phyloP scores from a whole-genome alignment of 2,113 vertebrate species.

The Tragelaphus imberbis region DNA sequence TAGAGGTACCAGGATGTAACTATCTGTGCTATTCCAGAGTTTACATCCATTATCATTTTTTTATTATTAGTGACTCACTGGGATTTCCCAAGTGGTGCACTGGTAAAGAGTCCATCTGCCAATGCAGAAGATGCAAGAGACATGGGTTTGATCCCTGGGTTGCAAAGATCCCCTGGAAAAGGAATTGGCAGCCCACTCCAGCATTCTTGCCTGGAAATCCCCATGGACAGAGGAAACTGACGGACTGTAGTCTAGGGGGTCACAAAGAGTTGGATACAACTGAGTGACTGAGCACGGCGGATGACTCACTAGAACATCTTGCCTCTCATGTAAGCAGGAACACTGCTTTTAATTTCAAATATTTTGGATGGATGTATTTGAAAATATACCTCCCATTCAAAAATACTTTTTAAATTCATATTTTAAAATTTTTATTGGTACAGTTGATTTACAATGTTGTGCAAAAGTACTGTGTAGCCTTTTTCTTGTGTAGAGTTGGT shows the following conservation, averaged over 20 bases:
- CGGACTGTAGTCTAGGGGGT: background rate
- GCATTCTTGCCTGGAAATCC: background rate
- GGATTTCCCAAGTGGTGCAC: background rate
- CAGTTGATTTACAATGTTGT: background rate
- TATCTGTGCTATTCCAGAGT: background rate
- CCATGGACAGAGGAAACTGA: background rate
- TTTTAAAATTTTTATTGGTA: background rate
- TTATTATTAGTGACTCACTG: background rate
- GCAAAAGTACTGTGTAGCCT: background rate
- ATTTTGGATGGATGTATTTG: background rate
- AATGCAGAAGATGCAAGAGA: background rate
- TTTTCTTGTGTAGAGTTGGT: background rate
- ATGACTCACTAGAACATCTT: background rate
- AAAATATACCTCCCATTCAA: background rate
- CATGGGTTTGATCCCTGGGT: background rate
- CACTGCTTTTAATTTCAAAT: background rate
- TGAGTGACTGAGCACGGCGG: accelerated
- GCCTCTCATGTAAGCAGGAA: background rate
- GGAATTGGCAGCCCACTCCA: background rate
- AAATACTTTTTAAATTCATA: background rate
- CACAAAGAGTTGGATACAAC: background rate
- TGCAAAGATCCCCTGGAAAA: background rate
- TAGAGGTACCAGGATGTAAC: background rate
- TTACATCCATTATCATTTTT: background rate
- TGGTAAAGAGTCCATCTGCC: background rate